A percentile compares a stretch with the other conserved stretches of the same genome.
These are phyloP conservation scores for Tetragnatha versicolor DNA, from an alignment of 1,140 invertebrate species.

Conservation along the genomic window DNA sequence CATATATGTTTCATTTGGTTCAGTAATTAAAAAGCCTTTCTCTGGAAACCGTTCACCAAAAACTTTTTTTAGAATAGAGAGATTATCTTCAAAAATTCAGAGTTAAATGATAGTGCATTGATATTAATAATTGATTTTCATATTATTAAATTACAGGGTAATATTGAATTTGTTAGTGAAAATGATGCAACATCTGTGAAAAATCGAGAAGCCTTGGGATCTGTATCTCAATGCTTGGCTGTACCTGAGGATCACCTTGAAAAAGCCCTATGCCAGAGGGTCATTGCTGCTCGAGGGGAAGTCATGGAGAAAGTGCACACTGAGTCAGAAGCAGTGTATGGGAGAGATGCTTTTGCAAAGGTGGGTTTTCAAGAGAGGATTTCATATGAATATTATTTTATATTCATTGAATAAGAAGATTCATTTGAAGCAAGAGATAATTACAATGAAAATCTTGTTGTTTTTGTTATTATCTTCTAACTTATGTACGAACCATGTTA, in stretches of 20 bases:
- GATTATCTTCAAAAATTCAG: neutral
- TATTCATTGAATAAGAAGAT: too few relatives aligned
- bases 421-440: too few relatives aligned
- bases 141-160: constrained; percentile 27
- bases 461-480: too few relatives aligned
- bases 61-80: too few relatives aligned
- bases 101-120: constrained; percentile 50
- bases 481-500: too few relatives aligned
- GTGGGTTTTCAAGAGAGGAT: too few relatives aligned
- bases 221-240: constrained; percentile 75
- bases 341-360: constrained; percentile 92
- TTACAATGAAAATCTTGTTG: too few relatives aligned
- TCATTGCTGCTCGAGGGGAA: constrained; percentile 92
- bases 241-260: constrained; percentile 78
- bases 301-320: constrained; percentile 92
- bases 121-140: constrained; percentile 66
- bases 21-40: too few relatives aligned
- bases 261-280: constrained; percentile 80
- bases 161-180: constrained; percentile 44
- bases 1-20: too few relatives aligned
- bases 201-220: constrained; percentile 71
- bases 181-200: constrained; percentile 69
- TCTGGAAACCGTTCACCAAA: too few relatives aligned
- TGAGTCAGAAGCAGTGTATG: constrained; percentile 82
- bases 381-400: too few relatives aligned